phyloP scores from a whole-genome alignment of 2,888 invertebrate genomes.

The Drosophila fungiperda region DNA sequence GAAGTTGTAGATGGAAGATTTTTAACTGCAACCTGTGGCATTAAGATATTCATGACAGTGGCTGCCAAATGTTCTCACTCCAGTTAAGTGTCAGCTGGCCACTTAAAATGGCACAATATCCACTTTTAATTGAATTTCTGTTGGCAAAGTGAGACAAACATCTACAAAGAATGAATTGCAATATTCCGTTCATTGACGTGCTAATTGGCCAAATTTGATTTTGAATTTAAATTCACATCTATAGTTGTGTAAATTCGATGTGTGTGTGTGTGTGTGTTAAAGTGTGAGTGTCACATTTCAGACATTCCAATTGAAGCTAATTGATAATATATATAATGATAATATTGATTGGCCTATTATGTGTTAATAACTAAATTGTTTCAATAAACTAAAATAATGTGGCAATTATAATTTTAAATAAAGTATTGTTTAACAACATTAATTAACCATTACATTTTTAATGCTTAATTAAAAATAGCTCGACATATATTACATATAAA shows the following conservation, averaged over 20 bases:
- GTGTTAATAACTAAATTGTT: neutral
- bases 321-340: neutral
- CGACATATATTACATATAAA: neutral
- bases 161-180: constrained; percentile 14
- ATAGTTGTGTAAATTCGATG: neutral
- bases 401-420: neutral
- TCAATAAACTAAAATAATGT: neutral
- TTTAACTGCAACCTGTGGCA: neutral
- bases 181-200: constrained; percentile 21
- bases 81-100: constrained; percentile 11
- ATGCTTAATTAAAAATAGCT: neutral
- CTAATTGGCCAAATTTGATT: constrained; percentile 60
- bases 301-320: neutral
- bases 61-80: constrained; percentile 1
- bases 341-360: neutral
- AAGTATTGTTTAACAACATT: no score
- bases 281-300: neutral
- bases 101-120: constrained; percentile 16
- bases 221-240: constrained; percentile 40
- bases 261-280: constrained; percentile 2
- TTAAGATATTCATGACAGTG: constrained; percentile 1
- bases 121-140: constrained; percentile 35
- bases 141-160: constrained; percentile 6
- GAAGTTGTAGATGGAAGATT: neutral
- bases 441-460: no score